These are phyloP conservation scores for Podarcis siculus DNA, from an alignment of 2,797 vertebrate genomes.

Conservation along the genomic window DNA sequence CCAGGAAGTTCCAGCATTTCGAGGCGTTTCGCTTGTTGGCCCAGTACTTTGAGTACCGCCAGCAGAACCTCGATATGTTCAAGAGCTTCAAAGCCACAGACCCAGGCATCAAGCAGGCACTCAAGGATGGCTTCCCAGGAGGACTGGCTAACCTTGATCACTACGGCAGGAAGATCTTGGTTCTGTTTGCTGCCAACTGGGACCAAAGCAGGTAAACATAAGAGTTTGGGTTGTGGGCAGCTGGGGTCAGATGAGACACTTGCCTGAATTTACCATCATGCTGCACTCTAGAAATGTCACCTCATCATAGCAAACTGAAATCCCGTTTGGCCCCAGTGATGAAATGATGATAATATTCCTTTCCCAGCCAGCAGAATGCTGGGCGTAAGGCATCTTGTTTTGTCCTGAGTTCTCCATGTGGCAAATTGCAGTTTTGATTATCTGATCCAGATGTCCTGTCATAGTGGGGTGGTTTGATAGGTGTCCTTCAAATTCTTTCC, in stretches of 20 bases:
- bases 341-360: neutral
- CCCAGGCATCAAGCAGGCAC: slow-evolving; percentile 96
- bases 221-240: slow-evolving; percentile 1
- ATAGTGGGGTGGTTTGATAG: neutral
- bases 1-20: slow-evolving; percentile 98
- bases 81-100: slow-evolving; percentile 99
- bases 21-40: slow-evolving; percentile 97
- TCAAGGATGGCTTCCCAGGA: slow-evolving; percentile 96
- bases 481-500: neutral
- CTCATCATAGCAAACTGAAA: neutral
- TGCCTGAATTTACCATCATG: neutral
- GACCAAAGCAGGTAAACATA: slow-evolving; percentile 96
- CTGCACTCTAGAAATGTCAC: neutral
- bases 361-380: neutral
- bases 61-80: slow-evolving; percentile 99
- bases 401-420: neutral
- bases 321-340: neutral
- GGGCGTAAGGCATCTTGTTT: neutral
- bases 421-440: neutral
- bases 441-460: neutral
- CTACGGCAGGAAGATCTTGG: slow-evolving; percentile 96
- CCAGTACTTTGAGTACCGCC: slow-evolving; percentile 97
- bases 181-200: slow-evolving; percentile 98
- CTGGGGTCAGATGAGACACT: neutral
- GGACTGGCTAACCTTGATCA: slow-evolving; percentile 95